Percentiles rank a stretch among this genome's conserved stretches.
These are phyloP conservation scores for Taphrorychus bicolor DNA, from an alignment of 2,888 invertebrate genomes.

Conservation along the genomic window DNA sequence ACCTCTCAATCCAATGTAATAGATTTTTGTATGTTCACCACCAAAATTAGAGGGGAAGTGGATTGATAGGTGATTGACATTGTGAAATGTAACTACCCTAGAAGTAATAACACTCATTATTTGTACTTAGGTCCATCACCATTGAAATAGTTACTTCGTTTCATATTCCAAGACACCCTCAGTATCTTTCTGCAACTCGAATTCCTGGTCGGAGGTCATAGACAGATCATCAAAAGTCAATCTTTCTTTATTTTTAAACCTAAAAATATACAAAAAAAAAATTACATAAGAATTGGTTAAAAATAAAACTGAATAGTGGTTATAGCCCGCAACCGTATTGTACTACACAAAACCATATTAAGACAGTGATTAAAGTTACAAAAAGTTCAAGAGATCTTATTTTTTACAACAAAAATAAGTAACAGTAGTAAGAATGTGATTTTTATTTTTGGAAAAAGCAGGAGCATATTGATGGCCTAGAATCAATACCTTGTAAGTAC, in stretches of 20 bases:
- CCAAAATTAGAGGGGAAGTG: constrained; percentile 93
- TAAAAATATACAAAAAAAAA: constrained; percentile 57
- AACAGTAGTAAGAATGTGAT: too few species aligned
- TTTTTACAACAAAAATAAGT: too few species aligned
- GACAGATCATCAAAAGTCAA: constrained; percentile 94
- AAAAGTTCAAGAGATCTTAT: neutral
- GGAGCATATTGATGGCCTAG: too few species aligned
- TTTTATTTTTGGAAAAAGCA: too few species aligned
- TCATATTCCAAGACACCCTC: constrained; percentile 86
- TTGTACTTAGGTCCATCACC: too few species aligned
- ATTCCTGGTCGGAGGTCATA: constrained; percentile 83
- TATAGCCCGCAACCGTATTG: too few species aligned
- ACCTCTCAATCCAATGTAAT: constrained; percentile 94
- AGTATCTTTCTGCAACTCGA: constrained; percentile 82
- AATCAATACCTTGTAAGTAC: too few species aligned
- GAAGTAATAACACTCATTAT: too few species aligned
- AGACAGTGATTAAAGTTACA: neutral
- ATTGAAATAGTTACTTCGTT: constrained; percentile 77
- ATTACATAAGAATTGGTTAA: neutral
- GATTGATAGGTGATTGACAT: constrained; percentile 86
- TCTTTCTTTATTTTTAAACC: constrained; percentile 90
- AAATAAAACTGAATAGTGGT: neutral
- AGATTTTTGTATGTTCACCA: constrained; percentile 81
- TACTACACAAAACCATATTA: neutral
- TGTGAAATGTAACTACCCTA: constrained; percentile 92